Evolutionary conservation across 2,113 vertebrate genomes (phyloP).

Genomic region (Accipiter virgatus): DNA sequence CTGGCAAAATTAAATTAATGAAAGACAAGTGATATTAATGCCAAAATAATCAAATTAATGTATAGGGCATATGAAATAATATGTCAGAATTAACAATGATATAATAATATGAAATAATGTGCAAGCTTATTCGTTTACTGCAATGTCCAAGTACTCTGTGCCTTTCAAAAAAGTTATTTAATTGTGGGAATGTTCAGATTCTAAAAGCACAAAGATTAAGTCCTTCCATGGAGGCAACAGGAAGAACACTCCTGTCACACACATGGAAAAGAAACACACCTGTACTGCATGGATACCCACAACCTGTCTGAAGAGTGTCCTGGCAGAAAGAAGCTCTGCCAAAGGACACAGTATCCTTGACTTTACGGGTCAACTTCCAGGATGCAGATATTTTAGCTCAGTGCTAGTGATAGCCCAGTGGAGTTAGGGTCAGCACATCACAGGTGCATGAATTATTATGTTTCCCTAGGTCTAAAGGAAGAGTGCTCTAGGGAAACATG

Average conservation of each 20-base stretch:
- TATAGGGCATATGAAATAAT: neutral
- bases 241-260: constrained; percentile 23
- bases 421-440: neutral
- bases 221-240: constrained; percentile 36
- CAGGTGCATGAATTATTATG: neutral
- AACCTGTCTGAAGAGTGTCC: neutral
- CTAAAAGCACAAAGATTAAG: constrained; percentile 30
- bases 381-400: neutral
- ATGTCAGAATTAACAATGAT: neutral
- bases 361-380: neutral
- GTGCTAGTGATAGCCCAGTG: neutral
- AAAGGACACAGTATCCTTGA: neutral
- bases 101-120: neutral
- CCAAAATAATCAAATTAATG: neutral
- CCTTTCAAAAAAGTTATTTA: constrained; percentile 5
- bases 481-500: neutral
- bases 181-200: constrained; percentile 22
- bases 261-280: neutral
- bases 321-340: neutral
- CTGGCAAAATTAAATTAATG: constrained; percentile 27
- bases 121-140: neutral
- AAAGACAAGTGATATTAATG: constrained; percentile 21
- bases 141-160: constrained; percentile 22
- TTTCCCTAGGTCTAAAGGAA: neutral
- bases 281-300: neutral